Evolutionary conservation across 1,140 invertebrate genomes (phyloP), one percentile per base, ranked within the genome.

Genomic region (Drosophila bocqueti): DNA sequence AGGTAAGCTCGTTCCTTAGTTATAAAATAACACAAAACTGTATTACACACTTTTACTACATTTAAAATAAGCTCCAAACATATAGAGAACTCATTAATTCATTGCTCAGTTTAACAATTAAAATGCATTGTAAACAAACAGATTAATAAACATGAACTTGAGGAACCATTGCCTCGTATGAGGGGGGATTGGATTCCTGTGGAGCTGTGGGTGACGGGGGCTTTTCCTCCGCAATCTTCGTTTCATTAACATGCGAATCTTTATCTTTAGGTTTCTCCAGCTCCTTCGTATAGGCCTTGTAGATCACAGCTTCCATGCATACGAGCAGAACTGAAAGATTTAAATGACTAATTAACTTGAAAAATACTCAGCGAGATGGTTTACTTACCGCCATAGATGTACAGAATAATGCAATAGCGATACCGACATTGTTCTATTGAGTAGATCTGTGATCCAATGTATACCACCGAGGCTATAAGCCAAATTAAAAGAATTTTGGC

Each of bases 351-450:
- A 1, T 29, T 18, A 18, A 29, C 2, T 9, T 18, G 5, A 13
- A 26, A 58, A 29, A n/a, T 42, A 29, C 8, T 18, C 15, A 0
- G 0, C n/a, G 11, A 13, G 0, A 15, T 21, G 3, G 1, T 3
- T 38, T 24, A 57, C 54, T 57, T 26, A 57, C 54, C 11, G 10
- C 15, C 15, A 26, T 57, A 57, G 21, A 61, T 52, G 7, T 15
- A 21, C 13, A 24, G 15, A 34, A 0, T 2, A 9, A 1, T 8
- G 11, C 18, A 34, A 1, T 0, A 8, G 10, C 4, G 0, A 34
- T 16, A 24, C 5, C 6, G 3, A 9, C 4, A 1, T 1, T 26
- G 4, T 4, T 1, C 0, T 26, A 29, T 63, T 13, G 13, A n/a
- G 18, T 38, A 11, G 13, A 58, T 16, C 3, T 21, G 2, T 15